phyloP scores from a whole-genome alignment of 2,888 invertebrate genomes.

The Myathropa florea region DNA sequence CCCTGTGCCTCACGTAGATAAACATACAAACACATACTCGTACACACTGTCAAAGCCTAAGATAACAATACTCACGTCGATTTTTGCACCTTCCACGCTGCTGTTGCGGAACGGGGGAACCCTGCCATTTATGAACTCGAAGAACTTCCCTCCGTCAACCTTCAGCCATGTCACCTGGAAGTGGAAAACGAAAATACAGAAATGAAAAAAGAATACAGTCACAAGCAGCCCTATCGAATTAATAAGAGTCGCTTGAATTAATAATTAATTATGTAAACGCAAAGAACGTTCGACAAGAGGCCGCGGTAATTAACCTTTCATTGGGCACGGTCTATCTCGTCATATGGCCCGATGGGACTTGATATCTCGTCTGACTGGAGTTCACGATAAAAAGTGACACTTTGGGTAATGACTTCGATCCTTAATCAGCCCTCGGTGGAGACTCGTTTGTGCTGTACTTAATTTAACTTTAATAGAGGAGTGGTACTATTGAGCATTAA shows the following conservation, averaged over 20 bases:
- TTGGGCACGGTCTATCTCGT: conserved; percentile 2
- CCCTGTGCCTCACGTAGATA: conserved; percentile 14
- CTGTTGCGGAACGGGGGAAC: conserved; percentile 87
- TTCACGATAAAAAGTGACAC: conserved; percentile 33
- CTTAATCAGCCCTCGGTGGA: conserved; percentile 22
- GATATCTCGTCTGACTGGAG: conserved; percentile 22
- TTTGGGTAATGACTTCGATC: conserved; percentile 37
- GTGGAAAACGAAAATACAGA: conserved; percentile 18
- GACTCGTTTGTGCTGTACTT: conserved; percentile 27
- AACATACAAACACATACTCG: too few relatives aligned
- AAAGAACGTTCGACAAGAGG: conserved; percentile 3
- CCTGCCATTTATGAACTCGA: conserved; percentile 89
- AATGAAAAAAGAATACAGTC: not conserved
- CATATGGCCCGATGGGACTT: conserved; percentile 16
- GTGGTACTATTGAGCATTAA: not conserved
- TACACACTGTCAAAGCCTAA: not conserved
- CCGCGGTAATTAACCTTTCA: conserved; percentile 35
- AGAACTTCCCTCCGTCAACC: conserved; percentile 85
- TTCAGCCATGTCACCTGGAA: conserved; percentile 81
- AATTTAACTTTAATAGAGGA: conserved; percentile 32
- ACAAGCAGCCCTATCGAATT: not conserved
- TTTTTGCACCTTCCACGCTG: conserved; percentile 86
- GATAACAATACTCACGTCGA: conserved; percentile 85
- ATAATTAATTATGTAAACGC: conserved; percentile 22
- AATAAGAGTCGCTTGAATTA: conserved; percentile 21